Conservation (phyloP, 2,797 vertebrate genomes). For the Alcedo atthis region DNA sequence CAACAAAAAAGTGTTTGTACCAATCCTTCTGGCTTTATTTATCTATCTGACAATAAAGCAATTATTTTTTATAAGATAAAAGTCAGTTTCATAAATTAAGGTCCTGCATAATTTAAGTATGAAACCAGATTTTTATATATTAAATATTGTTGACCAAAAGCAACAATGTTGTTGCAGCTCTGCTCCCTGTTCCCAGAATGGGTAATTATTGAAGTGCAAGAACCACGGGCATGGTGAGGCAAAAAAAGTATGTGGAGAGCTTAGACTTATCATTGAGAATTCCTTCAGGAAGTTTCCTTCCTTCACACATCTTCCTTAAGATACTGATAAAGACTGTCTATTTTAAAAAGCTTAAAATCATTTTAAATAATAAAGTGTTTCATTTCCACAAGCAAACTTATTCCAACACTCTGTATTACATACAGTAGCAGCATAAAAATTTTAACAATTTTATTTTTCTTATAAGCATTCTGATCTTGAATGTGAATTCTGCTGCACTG, state of each 20-base stretch:
- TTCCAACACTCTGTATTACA: background rate
- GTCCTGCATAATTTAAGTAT: background rate
- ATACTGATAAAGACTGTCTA: background rate
- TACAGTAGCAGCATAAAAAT: background rate
- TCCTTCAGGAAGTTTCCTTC: background rate
- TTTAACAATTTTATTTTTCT: background rate
- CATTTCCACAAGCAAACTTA: background rate
- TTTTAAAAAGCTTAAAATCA: background rate
- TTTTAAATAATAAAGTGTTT: background rate
- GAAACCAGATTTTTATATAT: background rate
- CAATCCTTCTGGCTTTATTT: background rate
- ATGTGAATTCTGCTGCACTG: constrained; percentile 80
- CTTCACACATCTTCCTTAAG: background rate
- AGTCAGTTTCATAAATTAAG: background rate
- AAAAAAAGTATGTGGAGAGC: background rate
- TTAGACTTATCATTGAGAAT: background rate
- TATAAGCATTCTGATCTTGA: constrained; percentile 35
- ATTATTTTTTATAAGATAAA: background rate
- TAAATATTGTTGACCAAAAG: background rate
- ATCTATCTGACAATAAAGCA: background rate
- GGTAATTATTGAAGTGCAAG: background rate
- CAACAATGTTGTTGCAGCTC: background rate
- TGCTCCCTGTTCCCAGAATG: background rate
- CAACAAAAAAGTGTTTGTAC: background rate
- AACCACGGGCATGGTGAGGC: background rate